Percentiles rank a stretch among this genome's conserved stretches.
phyloP scores from a whole-genome alignment of 1,140 invertebrate species.

The Tribolium castaneum region DNA sequence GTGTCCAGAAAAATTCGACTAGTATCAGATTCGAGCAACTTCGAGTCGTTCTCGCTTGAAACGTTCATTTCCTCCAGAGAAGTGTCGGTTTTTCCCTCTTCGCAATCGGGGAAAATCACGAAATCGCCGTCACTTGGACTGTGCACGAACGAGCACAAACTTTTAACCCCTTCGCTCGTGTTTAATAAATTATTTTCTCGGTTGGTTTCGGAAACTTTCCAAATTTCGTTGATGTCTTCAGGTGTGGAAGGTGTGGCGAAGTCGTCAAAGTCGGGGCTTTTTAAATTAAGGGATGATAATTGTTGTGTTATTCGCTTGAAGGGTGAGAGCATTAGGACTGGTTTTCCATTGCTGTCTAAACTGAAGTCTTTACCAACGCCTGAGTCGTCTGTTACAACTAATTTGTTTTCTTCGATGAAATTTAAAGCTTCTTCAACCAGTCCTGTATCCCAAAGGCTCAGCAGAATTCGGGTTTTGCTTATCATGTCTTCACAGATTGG shows the following conservation, averaged over 20 bases:
- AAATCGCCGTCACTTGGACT: slow-evolving; percentile 63
- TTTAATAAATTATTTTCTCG: slow-evolving; percentile 51
- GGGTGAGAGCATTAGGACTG: slow-evolving; percentile 72
- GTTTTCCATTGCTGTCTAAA: slow-evolving; percentile 54
- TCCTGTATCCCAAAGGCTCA: slow-evolving; percentile 85
- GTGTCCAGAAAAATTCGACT: slow-evolving; percentile 74
- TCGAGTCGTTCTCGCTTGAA: slow-evolving; percentile 42
- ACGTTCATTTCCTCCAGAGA: slow-evolving; percentile 26
- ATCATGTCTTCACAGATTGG: slow-evolving; percentile 84
- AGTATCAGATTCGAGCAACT: slow-evolving; percentile 55
- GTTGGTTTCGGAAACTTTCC: slow-evolving; percentile 59
- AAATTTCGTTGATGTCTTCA: slow-evolving; percentile 70
- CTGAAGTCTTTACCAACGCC: slow-evolving; percentile 61
- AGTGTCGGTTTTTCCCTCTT: slow-evolving; percentile 51
- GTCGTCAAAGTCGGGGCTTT: slow-evolving; percentile 78
- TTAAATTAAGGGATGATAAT: slow-evolving; percentile 74
- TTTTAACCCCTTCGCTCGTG: slow-evolving; percentile 60
- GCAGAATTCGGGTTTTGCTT: slow-evolving; percentile 79
- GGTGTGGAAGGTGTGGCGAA: slow-evolving; percentile 77
- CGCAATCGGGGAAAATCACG: slow-evolving; percentile 65
- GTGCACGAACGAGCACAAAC: slow-evolving; percentile 59
- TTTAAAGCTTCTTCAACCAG: slow-evolving; percentile 86
- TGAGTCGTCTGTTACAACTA: slow-evolving; percentile 66
- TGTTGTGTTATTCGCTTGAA: slow-evolving; percentile 83
- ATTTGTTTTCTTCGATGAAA: slow-evolving; percentile 81